phyloP scores from a whole-genome alignment of 1,140 invertebrate species.

The Drosophila chauvacae region DNA sequence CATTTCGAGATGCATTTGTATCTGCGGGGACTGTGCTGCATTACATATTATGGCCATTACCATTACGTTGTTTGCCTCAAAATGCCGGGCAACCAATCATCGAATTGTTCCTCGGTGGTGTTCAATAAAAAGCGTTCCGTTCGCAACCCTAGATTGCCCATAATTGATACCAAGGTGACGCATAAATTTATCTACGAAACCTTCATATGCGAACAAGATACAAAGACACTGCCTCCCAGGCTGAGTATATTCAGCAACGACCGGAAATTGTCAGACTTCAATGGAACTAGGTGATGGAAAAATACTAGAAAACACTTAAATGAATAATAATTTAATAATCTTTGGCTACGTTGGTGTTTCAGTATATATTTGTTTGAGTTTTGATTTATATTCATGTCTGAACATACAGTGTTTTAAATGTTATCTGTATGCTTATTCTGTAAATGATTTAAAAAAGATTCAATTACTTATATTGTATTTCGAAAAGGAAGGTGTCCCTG shows the following conservation, averaged over 20 bases:
- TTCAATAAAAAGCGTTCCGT: neutral
- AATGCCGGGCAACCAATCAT: constrained; percentile 10
- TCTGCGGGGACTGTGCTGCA: constrained; percentile 9
- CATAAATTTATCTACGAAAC: constrained; percentile 28
- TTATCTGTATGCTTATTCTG: neutral
- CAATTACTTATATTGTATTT: neutral
- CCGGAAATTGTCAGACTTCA: constrained; percentile 51
- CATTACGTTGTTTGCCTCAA: constrained; percentile 2
- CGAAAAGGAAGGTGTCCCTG: neutral
- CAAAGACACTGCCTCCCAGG: constrained; percentile 3
- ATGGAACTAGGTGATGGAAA: neutral
- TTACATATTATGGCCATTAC: constrained; percentile 51
- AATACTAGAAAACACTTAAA: neutral
- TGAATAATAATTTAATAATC: neutral
- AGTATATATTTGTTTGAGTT: neutral
- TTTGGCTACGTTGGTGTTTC: neutral
- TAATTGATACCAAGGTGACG: constrained; percentile 54
- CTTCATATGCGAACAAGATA: constrained; percentile 15
- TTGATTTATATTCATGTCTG: neutral
- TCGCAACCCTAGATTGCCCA: constrained; percentile 5
- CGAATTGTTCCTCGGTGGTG: neutral
- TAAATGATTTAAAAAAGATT: neutral
- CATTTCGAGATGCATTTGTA: constrained; percentile 27
- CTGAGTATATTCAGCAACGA: constrained; percentile 21
- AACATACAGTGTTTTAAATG: neutral